Percentiles rank a stretch among this genome's conserved stretches.
phyloP scores from a whole-genome alignment of 2,888 invertebrate genomes.

The Agonopterix arenella region DNA sequence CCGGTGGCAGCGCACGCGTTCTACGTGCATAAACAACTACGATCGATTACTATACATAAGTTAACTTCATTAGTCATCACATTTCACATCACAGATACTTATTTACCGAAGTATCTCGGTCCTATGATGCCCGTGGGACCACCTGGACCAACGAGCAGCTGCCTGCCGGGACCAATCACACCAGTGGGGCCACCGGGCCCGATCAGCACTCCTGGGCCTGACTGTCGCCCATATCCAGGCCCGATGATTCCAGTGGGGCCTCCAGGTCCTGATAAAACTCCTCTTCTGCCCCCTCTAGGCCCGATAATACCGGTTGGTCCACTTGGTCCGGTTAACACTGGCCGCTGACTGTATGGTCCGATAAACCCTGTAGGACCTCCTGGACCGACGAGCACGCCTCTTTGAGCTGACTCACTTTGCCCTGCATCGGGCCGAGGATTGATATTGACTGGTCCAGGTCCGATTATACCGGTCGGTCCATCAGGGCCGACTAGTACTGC shows the following conservation, averaged over 20 bases:
- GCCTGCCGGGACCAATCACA: slow-evolving; percentile 34
- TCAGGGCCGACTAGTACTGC: slow-evolving; percentile 53
- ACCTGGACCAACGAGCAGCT: slow-evolving; percentile 69
- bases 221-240: slow-evolving; percentile 19
- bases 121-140: slow-evolving; percentile 56
- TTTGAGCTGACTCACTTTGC: slow-evolving; percentile 11
- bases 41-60: too few species aligned
- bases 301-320: slow-evolving; percentile 70
- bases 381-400: slow-evolving; percentile 39
- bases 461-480: slow-evolving; percentile 68
- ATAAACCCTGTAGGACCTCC: slow-evolving; percentile 57
- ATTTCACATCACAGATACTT: slow-evolving; percentile 15
- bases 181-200: slow-evolving; percentile 67
- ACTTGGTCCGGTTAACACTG: slow-evolving; percentile 52
- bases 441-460: slow-evolving; percentile 17
- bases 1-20: slow-evolving; percentile 6
- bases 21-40: neutral
- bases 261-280: slow-evolving; percentile 40
- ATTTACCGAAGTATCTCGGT: slow-evolving; percentile 59
- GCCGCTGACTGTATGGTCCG: slow-evolving; percentile 21
- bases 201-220: slow-evolving; percentile 36
- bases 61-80: slow-evolving; percentile 27
- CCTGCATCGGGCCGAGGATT: slow-evolving; percentile 15
- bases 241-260: slow-evolving; percentile 67
- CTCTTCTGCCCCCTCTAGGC: slow-evolving; percentile 13